Evolutionary conservation across 2,888 invertebrate genomes (phyloP), one percentile per base, ranked within the genome.

Genomic region (Phytoseiulus persimilis): DNA sequence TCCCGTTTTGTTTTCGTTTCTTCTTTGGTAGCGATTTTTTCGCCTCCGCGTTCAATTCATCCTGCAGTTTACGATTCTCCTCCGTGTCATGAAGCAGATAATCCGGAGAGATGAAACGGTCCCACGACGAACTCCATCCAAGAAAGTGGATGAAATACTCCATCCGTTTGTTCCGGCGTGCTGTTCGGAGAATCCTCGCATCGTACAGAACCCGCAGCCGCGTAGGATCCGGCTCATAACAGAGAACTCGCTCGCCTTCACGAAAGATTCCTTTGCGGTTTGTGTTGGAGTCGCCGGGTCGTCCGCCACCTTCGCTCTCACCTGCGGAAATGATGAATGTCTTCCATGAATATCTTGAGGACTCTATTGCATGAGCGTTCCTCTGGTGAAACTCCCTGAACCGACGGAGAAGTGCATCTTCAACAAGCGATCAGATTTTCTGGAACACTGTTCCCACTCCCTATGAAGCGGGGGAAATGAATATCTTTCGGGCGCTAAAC

Each of bases 121-220:
- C 87, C 87, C 87, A 87, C 33, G 87, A 87, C 33, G 32, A 39
- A 45, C 87, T 87, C 87, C 87, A 87, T 31, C 87, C 87, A 23
- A 87, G 87, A 87, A 87, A 87, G 31, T 87, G 87, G n/a, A 87
- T 87, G 32, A 39, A 87, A 45, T 87, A 87, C 45, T 87, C 87
- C n/a, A 87, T 45, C 0, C 45, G 39, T n/a, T 31, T 45, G n/a
- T 87, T 87, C 0, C 39, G 32, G 28, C 33, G 32, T 5, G 32
- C 31, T 5, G 45, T 45, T 33, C 87, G 32, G 0, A 87, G 32
- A 87, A 87, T 87, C 31, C 33, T 87, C 6, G 87, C 87, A 33
- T 87, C 87, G 33, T 87, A 87, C 3, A 87, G 87, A 32, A 87
- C 87, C 39, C 87, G 87, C 45, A 87, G 31, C n/a, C 87, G 87